Base-by-base conservation (phyloP, 2,797 vertebrate genomes). In the Orientallactaga sibirica region DNA sequence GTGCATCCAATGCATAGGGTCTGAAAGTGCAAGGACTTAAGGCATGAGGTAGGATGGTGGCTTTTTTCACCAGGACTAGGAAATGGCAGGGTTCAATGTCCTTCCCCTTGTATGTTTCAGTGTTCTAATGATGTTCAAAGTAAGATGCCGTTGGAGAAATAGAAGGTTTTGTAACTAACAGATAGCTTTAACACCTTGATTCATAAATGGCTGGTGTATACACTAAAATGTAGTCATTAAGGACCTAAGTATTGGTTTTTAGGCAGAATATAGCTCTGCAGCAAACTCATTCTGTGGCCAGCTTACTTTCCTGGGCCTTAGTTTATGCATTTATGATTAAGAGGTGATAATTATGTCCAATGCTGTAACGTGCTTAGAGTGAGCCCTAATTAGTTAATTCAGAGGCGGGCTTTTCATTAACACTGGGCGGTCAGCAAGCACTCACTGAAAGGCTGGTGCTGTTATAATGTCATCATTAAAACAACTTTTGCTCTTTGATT, bases 141-240 rank as follows among this genome's bases (percentile, higher is more conserved):
- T 8, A 29, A 85, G 70, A 74, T 82, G 62, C 64, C 27, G 33
- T 78, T 88, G 73, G 52, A 81, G 90, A 94, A 92, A 88, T 27
- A 88, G n/a, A 90, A 10, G 66, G 5, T 27, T 94, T 84, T 89
- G 11, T 79, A 89, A 91, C n/a, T 87, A 79, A 86, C 82, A 61
- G 24, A 66, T 2, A 67, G 6, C 52, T 78, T 86, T 91, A 29
- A 93, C 83, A 93, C 3, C 3, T 22, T 61, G 41, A 48, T 75
- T 92, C 86, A 86, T 64, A 91, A 95, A 77, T 52, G 8, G 8
- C 37, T 81, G 55, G 27, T 93, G 75, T 81, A 61, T 76, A 70
- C 4, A 79, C 82, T 68, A n/a, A 88, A 79, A 14, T 6, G 3
- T 75, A 76, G 18, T 58, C 18, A 12, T 73, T 87, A 41, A 62